Evolutionary conservation across 2,113 vertebrate genomes (phyloP).

Genomic region (Tricholaema leucomelas): DNA sequence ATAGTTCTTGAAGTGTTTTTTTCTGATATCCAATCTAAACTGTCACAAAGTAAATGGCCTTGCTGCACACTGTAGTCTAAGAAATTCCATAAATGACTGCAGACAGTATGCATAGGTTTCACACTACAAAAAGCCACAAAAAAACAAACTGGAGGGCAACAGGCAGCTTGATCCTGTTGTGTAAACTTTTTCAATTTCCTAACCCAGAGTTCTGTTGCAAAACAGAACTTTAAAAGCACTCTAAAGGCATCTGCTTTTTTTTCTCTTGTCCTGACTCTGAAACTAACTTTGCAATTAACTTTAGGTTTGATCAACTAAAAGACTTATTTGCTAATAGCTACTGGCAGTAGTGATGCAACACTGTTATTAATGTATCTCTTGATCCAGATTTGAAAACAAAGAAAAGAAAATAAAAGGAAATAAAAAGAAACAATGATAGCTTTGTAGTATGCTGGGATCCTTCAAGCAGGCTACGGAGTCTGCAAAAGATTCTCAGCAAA

Average conservation of each 20-base stretch:
- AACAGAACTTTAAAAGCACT: not conserved
- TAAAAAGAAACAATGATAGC: not conserved
- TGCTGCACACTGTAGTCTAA: not conserved
- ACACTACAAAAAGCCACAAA: not conserved
- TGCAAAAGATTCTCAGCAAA: not conserved
- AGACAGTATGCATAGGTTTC: constrained; percentile 1
- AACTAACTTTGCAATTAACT: not conserved
- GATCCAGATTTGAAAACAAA: not conserved
- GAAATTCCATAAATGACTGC: not conserved
- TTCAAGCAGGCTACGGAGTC: not conserved
- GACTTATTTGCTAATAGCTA: not conserved
- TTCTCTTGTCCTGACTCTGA: not conserved
- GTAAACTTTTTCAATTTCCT: not conserved
- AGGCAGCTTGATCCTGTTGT: not conserved
- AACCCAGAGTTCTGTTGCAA: not conserved
- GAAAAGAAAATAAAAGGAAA: not conserved
- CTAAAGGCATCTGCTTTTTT: not conserved
- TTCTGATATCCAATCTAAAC: no score
- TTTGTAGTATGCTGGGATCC: not conserved
- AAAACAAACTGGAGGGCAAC: not conserved
- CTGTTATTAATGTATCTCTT: not conserved
- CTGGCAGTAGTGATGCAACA: not conserved
- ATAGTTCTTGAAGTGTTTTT: no score
- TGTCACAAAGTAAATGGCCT: not conserved
- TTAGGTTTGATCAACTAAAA: not conserved